phyloP scores from a whole-genome alignment of 2,797 vertebrate species.

The Sylvilagus floridanus region DNA sequence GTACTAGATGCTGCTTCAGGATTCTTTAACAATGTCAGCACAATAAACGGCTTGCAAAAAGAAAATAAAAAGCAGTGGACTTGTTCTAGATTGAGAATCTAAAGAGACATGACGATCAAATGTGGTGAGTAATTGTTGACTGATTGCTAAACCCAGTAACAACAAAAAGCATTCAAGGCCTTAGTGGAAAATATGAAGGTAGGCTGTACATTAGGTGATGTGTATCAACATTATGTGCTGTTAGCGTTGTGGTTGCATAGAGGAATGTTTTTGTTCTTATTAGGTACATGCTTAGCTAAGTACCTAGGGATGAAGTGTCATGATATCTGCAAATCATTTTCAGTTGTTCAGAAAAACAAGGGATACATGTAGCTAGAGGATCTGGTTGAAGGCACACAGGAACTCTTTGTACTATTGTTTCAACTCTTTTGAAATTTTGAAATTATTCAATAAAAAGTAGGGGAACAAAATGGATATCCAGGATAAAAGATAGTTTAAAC shows the following conservation, averaged over 20 bases:
- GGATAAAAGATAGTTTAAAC: conserved; percentile 22
- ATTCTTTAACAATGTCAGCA: neutral
- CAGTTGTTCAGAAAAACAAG: neutral
- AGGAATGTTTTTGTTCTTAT: neutral
- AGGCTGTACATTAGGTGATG: neutral
- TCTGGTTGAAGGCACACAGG: neutral
- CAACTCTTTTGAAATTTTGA: neutral
- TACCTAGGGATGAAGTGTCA: neutral
- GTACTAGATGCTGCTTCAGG: neutral
- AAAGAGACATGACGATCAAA: neutral
- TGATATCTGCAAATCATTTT: neutral
- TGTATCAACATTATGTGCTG: neutral
- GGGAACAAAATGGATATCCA: neutral
- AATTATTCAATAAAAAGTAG: conserved; percentile 32
- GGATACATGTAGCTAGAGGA: neutral
- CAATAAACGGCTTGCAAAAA: neutral
- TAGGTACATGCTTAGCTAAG: neutral
- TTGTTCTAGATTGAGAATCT: neutral
- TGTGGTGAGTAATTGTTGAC: neutral
- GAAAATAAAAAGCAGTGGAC: neutral
- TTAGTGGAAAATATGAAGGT: neutral
- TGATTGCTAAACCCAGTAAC: neutral
- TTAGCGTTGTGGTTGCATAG: neutral
- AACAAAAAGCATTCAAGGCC: neutral
- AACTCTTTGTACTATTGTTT: neutral